A percentile compares a stretch with the other conserved stretches of the same genome.
Conservation (phyloP, 2,888 invertebrate genomes). For the Aplocera efformata region DNA sequence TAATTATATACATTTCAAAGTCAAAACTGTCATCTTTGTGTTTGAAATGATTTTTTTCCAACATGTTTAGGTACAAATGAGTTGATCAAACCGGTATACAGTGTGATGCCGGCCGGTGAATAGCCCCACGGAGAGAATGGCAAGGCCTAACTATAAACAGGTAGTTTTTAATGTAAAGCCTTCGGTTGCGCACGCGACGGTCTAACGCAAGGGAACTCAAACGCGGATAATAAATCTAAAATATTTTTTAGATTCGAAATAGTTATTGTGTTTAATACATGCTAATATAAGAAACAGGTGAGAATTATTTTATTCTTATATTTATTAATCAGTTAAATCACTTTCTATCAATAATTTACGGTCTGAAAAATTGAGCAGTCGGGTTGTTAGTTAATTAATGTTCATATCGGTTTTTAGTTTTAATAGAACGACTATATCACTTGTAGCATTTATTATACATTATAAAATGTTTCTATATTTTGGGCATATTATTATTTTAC, state of each 20-base stretch:
- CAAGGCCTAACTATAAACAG: conserved; percentile 25
- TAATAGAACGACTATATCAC: too few species aligned
- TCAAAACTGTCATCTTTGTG: conserved; percentile 14
- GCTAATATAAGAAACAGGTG: too few species aligned
- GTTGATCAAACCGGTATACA: conserved; percentile 20
- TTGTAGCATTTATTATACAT: too few species aligned
- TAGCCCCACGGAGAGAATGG: conserved; percentile 24
- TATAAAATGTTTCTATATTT: too few species aligned
- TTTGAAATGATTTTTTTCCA: conserved; percentile 13
- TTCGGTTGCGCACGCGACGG: conserved; percentile 29
- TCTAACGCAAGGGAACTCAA: conserved; percentile 5
- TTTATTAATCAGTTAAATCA: too few species aligned
- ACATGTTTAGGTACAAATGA: conserved; percentile 9
- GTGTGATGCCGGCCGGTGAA: conserved; percentile 18
- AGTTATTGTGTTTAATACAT: conserved; percentile 1
- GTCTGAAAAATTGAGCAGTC: too few species aligned
- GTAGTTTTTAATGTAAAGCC: conserved; percentile 28
- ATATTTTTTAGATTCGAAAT: not conserved
- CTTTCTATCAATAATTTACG: too few species aligned
- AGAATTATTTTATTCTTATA: too few species aligned
- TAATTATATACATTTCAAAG: too few species aligned
- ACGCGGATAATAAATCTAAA: not conserved
- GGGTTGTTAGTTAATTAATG: too few species aligned
- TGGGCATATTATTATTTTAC: too few species aligned
- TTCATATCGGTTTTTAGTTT: too few species aligned